phyloP scores from a whole-genome alignment of 2,888 invertebrate species.

The Cosmia trapezina region DNA sequence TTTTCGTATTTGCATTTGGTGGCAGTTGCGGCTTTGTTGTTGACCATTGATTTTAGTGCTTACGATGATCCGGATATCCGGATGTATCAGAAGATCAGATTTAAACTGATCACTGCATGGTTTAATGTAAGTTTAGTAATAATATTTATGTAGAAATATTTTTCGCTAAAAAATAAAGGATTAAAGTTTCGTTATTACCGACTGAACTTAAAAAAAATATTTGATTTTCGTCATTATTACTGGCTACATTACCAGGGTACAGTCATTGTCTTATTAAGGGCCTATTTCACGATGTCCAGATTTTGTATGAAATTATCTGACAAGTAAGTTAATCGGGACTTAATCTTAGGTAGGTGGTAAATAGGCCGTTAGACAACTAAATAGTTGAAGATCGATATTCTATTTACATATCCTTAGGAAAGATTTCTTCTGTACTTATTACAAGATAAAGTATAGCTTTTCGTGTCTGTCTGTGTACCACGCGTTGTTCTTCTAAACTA shows the following conservation, averaged over 20 bases:
- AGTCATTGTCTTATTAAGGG: not conserved
- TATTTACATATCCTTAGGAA: too few relatives aligned
- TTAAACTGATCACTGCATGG: conserved; percentile 85
- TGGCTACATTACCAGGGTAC: not conserved
- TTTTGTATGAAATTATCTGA: too few relatives aligned
- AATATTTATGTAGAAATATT: not conserved
- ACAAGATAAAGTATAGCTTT: too few relatives aligned
- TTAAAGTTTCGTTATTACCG: too few relatives aligned
- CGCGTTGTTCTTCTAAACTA: too few relatives aligned
- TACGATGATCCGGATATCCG: conserved; percentile 75
- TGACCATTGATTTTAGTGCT: conserved; percentile 78
- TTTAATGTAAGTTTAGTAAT: conserved; percentile 80
- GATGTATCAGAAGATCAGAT: conserved; percentile 76
- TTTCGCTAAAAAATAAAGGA: not conserved
- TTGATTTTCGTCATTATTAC: not conserved
- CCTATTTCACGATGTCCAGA: too few relatives aligned
- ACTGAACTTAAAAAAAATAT: not conserved
- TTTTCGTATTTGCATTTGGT: conserved; percentile 72
- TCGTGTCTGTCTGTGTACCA: too few relatives aligned
- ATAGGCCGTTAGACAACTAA: too few relatives aligned
- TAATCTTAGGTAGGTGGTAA: too few relatives aligned
- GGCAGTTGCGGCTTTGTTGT: conserved; percentile 69
- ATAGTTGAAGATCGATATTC: too few relatives aligned
- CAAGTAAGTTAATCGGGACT: too few relatives aligned
- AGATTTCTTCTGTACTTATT: too few relatives aligned